Evolutionary conservation across 2,888 invertebrate genomes (phyloP).

Genomic region (Sarcophaga caerulescens): DNA sequence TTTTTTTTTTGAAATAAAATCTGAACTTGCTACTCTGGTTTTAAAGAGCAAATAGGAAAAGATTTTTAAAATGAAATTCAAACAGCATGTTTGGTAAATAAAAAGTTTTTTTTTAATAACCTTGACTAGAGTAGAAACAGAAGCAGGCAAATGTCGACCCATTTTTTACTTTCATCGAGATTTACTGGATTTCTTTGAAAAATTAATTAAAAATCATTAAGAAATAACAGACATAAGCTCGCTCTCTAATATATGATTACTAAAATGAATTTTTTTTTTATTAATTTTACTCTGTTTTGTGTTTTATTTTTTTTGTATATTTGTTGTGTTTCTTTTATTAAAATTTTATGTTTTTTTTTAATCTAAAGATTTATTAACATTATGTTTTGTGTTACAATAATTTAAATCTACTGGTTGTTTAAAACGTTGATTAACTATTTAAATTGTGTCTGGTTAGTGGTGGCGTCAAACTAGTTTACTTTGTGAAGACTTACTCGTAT

Average conservation of each 20-base stretch:
- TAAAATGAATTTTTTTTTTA: slow-evolving; percentile 10
- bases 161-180: slow-evolving; percentile 45
- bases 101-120: slow-evolving; percentile 2
- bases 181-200: background rate
- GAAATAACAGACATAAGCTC: background rate
- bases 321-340: background rate
- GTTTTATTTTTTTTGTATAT: background rate
- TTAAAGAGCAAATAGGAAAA: slow-evolving; percentile 26
- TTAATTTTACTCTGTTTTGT: slow-evolving; percentile 45
- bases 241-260: slow-evolving; percentile 11
- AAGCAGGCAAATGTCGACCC: slow-evolving; percentile 24
- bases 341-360: background rate
- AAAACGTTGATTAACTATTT: background rate
- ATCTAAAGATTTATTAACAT: slow-evolving; percentile 59
- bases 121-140: slow-evolving; percentile 27
- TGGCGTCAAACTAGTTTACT: slow-evolving; percentile 45
- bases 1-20: background rate
- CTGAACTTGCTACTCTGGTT: slow-evolving; percentile 47
- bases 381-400: slow-evolving; percentile 16
- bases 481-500: slow-evolving; percentile 37
- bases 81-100: background rate
- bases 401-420: slow-evolving; percentile 58
- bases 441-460: background rate
- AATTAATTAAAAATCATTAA: slow-evolving; percentile 15
- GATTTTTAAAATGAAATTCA: background rate